Conservation (phyloP, 2,113 vertebrate genomes). For the Mesitornis unicolor region DNA sequence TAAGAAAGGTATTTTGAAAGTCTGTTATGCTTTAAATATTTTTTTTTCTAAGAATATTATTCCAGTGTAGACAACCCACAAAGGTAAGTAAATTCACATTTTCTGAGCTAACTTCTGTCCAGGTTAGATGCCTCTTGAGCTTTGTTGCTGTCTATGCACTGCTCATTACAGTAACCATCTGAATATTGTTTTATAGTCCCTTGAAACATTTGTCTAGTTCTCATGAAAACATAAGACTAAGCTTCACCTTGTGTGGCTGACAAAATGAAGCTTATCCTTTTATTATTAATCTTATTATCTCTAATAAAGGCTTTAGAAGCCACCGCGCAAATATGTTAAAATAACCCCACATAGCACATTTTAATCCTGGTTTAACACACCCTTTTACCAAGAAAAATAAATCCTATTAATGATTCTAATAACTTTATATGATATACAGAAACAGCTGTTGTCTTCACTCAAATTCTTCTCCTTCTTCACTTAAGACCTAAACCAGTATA, state of each 20-base stretch:
- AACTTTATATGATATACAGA: neutral
- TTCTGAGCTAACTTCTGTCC: neutral
- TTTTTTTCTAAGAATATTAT: neutral
- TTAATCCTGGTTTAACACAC: neutral
- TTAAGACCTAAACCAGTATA: neutral
- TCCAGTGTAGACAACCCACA: neutral
- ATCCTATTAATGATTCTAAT: neutral
- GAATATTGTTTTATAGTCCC: neutral
- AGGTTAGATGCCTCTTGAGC: neutral
- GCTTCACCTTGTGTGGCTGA: neutral
- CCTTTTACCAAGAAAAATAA: neutral
- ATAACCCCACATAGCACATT: neutral
- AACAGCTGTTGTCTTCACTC: neutral
- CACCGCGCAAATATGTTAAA: neutral
- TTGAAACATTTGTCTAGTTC: neutral
- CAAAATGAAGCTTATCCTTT: neutral
- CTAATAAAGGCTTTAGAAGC: neutral
- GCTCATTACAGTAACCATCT: neutral
- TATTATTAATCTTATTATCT: constrained; percentile 1
- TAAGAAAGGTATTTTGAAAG: neutral
- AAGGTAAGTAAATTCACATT: neutral
- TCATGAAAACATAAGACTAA: neutral
- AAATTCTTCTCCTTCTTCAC: neutral
- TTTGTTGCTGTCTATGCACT: neutral
- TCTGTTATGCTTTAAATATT: neutral